These are phyloP conservation scores for Meteorus cinctellus DNA, from an alignment of 2,888 invertebrate genomes.

Conservation along the genomic window DNA sequence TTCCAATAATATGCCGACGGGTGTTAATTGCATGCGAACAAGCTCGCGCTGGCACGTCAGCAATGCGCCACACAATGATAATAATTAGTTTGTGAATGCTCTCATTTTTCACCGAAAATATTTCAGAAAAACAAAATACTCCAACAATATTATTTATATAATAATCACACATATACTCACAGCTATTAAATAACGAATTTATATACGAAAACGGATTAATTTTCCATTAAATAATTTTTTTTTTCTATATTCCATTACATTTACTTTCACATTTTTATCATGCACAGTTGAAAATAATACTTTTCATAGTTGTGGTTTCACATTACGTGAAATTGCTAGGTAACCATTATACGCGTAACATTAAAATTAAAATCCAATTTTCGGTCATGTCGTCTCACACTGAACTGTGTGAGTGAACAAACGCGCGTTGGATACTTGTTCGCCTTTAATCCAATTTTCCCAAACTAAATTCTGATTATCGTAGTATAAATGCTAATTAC, in stretches of 20 bases:
- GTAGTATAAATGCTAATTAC: constrained; percentile 42
- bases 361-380: constrained; percentile 49
- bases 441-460: constrained; percentile 46
- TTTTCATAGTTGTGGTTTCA: constrained; percentile 31
- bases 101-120: not conserved
- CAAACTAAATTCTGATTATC: constrained; percentile 44
- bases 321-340: constrained; percentile 42
- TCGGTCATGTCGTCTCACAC: constrained; percentile 43
- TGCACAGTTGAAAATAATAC: constrained; percentile 32
- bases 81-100: constrained; percentile 29
- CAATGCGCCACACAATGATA: constrained; percentile 7
- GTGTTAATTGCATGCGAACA: constrained; percentile 43
- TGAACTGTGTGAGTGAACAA: constrained; percentile 17
- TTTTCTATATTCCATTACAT: not conserved
- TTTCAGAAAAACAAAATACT: not conserved
- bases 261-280: not conserved
- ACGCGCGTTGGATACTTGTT: constrained; percentile 9
- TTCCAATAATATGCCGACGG: constrained; percentile 39
- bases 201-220: constrained; percentile 7
- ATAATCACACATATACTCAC: not conserved
- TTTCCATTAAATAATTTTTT: constrained; percentile 34
- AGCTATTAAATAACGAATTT: not conserved
- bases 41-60: constrained; percentile 31
- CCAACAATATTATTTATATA: not conserved
- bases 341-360: constrained; percentile 35